Base-by-base conservation (phyloP, 2,888 invertebrate species). In the Zygaena filipendulae region DNA sequence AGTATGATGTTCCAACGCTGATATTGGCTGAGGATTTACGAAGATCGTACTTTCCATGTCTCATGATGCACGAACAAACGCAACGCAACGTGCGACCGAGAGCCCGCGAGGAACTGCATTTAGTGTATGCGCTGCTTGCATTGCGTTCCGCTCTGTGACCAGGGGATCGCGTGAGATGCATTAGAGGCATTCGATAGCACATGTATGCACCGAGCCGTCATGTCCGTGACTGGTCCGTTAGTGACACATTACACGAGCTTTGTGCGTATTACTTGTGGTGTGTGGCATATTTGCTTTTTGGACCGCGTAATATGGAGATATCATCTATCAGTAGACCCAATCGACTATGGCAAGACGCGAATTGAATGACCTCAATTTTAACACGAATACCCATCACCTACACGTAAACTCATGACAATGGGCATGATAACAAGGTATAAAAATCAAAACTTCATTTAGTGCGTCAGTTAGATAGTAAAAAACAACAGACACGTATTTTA, bases 11-110 rank as follows among this genome's bases (percentile, higher is more conserved):
- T 30, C 75, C 77, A 41, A 77, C 58, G 43, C 72, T 77, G 45
- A 66, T 47, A 48, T 75, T 70, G 39, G 71, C 62, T 40, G 75
- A 70, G 40, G 67, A 71, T 58, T 79, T 79, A 53, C 71, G 62
- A 40, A 81, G 64, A 59, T 75, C 62, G 58, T 81, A 81, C 66
- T 80, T 81, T 54, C 81, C 80, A 66, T 81, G 60, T 60, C 79
- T 80, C 81, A 81, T 81, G 54, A 54, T 67, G 54, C 55, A 55
- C 40, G 51, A 47, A 36, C 46, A 44, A 45, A 49, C 47, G 39
- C 52, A 48, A 49, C 59, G 54, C 51, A 59, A 54, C 56, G 58
- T 60, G 58, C 64, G 59, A 52, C 51, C 47, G 52, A 62, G 52
- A 56, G 60, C 44, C 53, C 56, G 64, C 50, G 52, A 48, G 50